Base-by-base conservation (phyloP, 2,888 invertebrate genomes). In the Nomada fabriciana region DNA sequence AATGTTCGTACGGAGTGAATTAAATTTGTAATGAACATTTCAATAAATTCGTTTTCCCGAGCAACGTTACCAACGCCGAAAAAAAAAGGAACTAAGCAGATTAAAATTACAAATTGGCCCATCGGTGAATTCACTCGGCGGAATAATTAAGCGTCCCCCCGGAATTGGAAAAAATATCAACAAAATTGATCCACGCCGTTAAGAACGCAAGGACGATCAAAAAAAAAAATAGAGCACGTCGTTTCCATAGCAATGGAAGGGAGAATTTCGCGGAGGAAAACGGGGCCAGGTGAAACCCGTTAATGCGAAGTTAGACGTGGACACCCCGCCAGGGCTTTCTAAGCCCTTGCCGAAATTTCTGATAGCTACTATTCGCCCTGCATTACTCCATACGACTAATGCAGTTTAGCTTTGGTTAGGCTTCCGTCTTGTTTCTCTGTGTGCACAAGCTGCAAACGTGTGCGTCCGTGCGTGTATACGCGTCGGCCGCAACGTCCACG, bases 371-470 rank as follows among this genome's bases (percentile, higher is more conserved):
- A 43, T 65, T 67, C 50, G 55, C 50, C 57, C 47, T 63, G 67
- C 55, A 69, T 80, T 80, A 87, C 63, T 76, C 61, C 61, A 29
- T 59, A 71, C 59, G 73, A 79, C 71, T 81, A 83, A 87, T 84
- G 76, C 77, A 86, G 83, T 83, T 86, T 80, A 80, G 70, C 55
- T 87, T 83, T 78, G 80, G 84, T 85, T 83, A 86, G 86, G 86
- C 82, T 88, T 90, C 89, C 76, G 67, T 65, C 43, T 18, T 20
- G 63, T 57, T 57, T 57, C 53, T 15, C 36, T 36, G 36, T 36
- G 36, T 36, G 36, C 36, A 36, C 36, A 36, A 36, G 36, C 36
- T 47, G 15, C 13, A 1, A 3, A 7, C 15, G 29, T 42, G 36
- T 60, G 13, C 52, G 23, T 13, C n/a, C 15, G 29, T 25, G n/a